Evolutionary conservation across 2,888 invertebrate genomes (phyloP), one percentile per base, ranked within the genome.

Genomic region (Ormyrus labotus): DNA sequence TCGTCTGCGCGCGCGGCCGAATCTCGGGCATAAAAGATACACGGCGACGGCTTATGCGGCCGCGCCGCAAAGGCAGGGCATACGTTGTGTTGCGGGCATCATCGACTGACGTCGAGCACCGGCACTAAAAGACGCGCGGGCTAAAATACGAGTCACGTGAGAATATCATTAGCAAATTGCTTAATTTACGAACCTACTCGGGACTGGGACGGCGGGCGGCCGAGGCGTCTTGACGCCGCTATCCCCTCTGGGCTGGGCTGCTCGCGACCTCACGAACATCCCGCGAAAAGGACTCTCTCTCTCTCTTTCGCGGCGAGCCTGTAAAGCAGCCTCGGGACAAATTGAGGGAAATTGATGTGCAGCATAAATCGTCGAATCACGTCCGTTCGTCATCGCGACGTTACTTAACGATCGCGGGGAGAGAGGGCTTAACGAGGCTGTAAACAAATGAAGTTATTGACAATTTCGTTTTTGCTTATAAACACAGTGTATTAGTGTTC

Each of bases 131-230:
- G 61, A 50, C 87, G 84, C 84, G 85, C 84, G 85, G 84, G 85
- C 85, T 88, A 85, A 90, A 89, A 88, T 88, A 89, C 87, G 89
- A 89, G 87, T 87, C 87, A 88, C 87, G 87, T 88, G 88, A 89
- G 89, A 90, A 89, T 90, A 89, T 90, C 90, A 88, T 90, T 89
- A 90, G 88, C 87, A 89, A 90, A 90, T 89, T 90, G 88, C 89
- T 90, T 89, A 90, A 90, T 90, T 90, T 89, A 89, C 86, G 83
- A 81, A 80, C 55, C 50, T 67, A 75, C 50, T 63, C 34, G 45
- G 9, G 55, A 11, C 34, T n/a, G 48, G 9, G 47, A 13, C 53
- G 61, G n/a, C 55, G 34, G 8, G 13, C 57, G 11, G 50, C 57
- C 51, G 45, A 47, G 58, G 13, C 67, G 13, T 53, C 78, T 58